Base-by-base conservation (phyloP, 2,797 vertebrate genomes). In the Mormyrus proboscirostris region DNA sequence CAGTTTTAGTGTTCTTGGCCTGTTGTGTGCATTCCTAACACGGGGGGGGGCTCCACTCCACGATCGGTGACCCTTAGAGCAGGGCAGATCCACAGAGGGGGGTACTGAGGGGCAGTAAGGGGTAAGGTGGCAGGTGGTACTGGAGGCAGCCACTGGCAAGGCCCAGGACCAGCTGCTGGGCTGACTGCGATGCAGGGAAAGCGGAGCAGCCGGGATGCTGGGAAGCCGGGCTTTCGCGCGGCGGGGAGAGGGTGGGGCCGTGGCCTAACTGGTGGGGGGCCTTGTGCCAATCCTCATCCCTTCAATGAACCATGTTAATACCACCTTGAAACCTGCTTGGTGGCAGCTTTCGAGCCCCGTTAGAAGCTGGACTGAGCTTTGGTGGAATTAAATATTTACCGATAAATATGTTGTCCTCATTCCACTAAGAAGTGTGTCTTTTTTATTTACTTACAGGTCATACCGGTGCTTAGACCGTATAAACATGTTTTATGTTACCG, bases 221-320 rank as follows among this genome's bases (percentile, higher is more conserved):
- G 83, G 83, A 49, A 25, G 22, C n/a, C 22, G 44, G 49, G 47
- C 44, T 51, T 51, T 85, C 19, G 49, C 83, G 25, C 83, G 9
- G 83, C 83, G 10, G 83, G 83, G 44, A 50, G 83, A 50, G 49
- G 83, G 22, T 50, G 69, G 83, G 49, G 83, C 83, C 83, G 0
- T 29, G 49, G 44, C 83, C 83, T 51, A 25, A 50, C n/a, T 14
- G 9, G 44, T 3, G n/a, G 83, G 69, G 33, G 44, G 49, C 22
- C 83, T 51, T 51, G 83, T 50, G 83, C 49, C 3, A 22, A 85
- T 51, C 83, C 83, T 51, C 83, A 50, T 85, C 82, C 82, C 82
- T 84, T 47, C 83, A 85, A 85, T 85, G 83, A 85, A 85, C 49
- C 44, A 51, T 85, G 83, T 85, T 85, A 50, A 85, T 51, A 51